phyloP scores from a whole-genome alignment of 2,888 invertebrate genomes.

The Lobophora halterata region DNA sequence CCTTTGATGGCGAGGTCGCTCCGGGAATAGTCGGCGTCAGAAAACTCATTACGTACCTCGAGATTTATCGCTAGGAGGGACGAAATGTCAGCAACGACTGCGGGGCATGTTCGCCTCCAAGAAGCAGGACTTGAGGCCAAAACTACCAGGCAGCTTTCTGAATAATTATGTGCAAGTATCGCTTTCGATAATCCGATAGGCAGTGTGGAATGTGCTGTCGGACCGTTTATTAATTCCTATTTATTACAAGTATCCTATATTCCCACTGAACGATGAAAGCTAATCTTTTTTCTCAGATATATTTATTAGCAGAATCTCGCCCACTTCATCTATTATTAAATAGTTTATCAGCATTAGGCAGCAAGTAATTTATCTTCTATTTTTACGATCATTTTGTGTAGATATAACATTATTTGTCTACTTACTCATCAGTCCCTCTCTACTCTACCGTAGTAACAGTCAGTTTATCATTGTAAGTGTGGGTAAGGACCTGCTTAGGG shows the following conservation, averaged over 20 bases:
- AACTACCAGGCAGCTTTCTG: too few species aligned
- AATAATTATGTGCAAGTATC: too few species aligned
- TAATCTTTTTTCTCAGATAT: constrained; percentile 30
- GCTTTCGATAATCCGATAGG: too few species aligned
- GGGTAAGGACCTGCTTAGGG: too few species aligned
- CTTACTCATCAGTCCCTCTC: background rate
- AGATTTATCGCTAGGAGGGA: constrained; percentile 28
- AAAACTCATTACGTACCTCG: constrained; percentile 29
- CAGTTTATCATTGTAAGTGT: background rate
- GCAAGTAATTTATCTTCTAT: too few species aligned
- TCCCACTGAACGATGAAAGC: constrained; percentile 33
- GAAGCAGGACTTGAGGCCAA: too few species aligned
- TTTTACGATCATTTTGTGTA: background rate
- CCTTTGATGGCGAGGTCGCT: constrained; percentile 42
- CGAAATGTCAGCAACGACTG: constrained; percentile 8
- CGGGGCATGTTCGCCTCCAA: constrained; percentile 13
- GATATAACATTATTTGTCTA: constrained; percentile 1
- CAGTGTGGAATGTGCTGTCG: too few species aligned
- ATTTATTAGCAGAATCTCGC: constrained; percentile 30
- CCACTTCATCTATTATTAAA: constrained; percentile 19
- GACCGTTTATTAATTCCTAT: constrained; percentile 41
- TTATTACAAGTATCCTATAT: constrained; percentile 23
- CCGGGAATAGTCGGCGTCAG: constrained; percentile 39
- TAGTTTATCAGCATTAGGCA: constrained; percentile 8
- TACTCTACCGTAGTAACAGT: background rate